Conservation (phyloP, 2,113 vertebrate species). For the Prionailurus bengalensis region DNA sequence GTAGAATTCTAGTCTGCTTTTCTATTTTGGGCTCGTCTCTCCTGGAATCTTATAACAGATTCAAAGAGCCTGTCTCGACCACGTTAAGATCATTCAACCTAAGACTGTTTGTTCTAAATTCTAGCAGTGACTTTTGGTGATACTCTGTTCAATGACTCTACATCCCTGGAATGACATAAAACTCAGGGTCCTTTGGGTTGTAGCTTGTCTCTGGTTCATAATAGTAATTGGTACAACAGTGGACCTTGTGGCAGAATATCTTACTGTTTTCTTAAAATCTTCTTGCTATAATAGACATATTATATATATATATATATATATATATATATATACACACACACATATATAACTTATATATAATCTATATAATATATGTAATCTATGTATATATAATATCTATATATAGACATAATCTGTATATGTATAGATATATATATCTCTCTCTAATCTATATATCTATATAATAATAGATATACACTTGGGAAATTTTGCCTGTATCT, state of each 20-base stretch:
- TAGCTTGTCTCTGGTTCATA: not conserved
- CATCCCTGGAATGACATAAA: not conserved
- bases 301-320: not conserved
- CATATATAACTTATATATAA: not conserved
- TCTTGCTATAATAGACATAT: not conserved
- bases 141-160: not conserved
- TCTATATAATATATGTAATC: too few relatives aligned
- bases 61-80: not conserved
- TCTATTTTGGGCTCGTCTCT: not conserved
- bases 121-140: too few relatives aligned
- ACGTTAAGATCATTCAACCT: not conserved
- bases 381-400: too few relatives aligned
- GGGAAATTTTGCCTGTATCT: not conserved
- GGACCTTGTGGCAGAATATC: not conserved
- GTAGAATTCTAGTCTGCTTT: not conserved
- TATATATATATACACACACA: too few relatives aligned
- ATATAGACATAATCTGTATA: not conserved
- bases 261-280: not conserved
- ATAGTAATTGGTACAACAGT: not conserved
- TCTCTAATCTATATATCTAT: not conserved
- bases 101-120: not conserved
- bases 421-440: not conserved
- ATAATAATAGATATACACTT: not conserved
- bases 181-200: not conserved
- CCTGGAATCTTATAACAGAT: not conserved